Conservation (phyloP, 2,888 invertebrate species). For the Gymnocheta viridis region DNA sequence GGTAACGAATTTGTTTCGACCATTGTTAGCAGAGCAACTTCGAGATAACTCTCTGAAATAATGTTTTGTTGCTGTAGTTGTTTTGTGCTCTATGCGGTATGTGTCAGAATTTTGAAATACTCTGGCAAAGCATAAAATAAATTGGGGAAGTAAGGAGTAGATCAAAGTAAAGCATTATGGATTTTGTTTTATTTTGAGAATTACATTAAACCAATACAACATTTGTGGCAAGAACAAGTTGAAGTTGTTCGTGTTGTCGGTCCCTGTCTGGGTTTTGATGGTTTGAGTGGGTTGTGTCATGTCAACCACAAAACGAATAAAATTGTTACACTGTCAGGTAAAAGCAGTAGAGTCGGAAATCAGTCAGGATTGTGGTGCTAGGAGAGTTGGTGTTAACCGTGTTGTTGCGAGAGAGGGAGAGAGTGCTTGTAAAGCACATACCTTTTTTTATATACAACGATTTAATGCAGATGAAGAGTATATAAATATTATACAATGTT, state of each 20-base stretch:
- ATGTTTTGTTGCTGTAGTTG: background rate
- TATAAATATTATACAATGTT: slow-evolving; percentile 28
- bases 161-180: slow-evolving; percentile 31
- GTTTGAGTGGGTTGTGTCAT: slow-evolving; percentile 65
- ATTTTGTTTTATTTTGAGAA: slow-evolving; percentile 48
- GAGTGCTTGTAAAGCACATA: slow-evolving; percentile 44
- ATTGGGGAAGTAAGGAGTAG: background rate
- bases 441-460: slow-evolving; percentile 48
- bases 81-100: background rate
- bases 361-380: slow-evolving; percentile 1
- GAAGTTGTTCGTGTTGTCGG: background rate
- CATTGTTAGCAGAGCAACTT: background rate
- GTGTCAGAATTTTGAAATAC: slow-evolving; percentile 9
- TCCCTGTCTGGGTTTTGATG: slow-evolving; percentile 4
- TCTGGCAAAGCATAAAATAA: background rate
- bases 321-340: slow-evolving; percentile 25
- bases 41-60: slow-evolving; percentile 24
- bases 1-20: background rate
- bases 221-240: slow-evolving; percentile 35
- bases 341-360: background rate
- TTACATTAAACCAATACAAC: slow-evolving; percentile 56
- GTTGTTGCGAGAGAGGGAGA: slow-evolving; percentile 10
- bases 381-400: background rate
- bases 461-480: slow-evolving; percentile 66
- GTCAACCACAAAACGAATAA: slow-evolving; percentile 50